A percentile compares a stretch with the other conserved stretches of the same genome.
Evolutionary conservation across 2,797 vertebrate genomes (phyloP).

Genomic region (Stomatorhinus walkeri): DNA sequence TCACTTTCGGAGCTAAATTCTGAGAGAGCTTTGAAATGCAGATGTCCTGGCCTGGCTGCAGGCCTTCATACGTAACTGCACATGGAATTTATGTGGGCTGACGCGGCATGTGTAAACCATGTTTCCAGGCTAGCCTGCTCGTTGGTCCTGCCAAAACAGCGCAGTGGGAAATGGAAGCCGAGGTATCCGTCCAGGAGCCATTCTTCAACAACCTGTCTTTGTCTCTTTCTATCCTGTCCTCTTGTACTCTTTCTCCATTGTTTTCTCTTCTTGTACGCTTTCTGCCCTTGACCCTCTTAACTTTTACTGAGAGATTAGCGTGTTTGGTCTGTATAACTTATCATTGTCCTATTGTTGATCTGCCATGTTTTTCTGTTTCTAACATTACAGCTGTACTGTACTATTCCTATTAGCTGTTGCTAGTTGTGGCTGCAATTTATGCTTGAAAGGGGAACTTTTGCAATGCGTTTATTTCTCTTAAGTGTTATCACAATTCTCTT

Average conservation of each 20-base stretch:
- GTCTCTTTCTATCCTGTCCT: background rate
- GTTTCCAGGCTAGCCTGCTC: background rate
- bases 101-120: background rate
- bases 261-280: background rate
- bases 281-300: background rate
- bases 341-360: background rate
- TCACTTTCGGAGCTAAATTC: background rate
- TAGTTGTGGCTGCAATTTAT: background rate
- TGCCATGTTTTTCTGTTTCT: background rate
- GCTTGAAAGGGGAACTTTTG: background rate
- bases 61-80: background rate
- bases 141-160: background rate
- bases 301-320: background rate
- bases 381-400: background rate
- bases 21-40: background rate
- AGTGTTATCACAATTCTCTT: background rate
- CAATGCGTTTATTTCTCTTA: background rate
- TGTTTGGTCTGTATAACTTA: background rate
- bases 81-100: background rate
- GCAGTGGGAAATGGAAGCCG: background rate
- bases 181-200: background rate
- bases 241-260: background rate
- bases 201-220: background rate
- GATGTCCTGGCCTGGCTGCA: background rate
- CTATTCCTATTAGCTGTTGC: background rate